phyloP scores from a whole-genome alignment of 2,888 invertebrate species.

The Pseudolycoriella hygida region DNA sequence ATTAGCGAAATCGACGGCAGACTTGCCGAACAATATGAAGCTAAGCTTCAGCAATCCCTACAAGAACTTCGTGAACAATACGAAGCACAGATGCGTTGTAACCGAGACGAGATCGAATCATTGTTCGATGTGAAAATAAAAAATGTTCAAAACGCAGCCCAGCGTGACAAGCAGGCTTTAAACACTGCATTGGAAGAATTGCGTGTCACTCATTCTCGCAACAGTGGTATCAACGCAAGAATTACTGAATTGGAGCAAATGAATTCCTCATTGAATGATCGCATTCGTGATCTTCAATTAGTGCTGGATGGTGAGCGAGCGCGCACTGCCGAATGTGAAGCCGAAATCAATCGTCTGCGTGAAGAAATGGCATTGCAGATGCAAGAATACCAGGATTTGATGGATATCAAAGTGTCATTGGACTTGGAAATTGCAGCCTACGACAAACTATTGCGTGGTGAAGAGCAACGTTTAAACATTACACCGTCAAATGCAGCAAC shows the following conservation, averaged over 20 bases:
- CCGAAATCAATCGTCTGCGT: slow-evolving; percentile 57
- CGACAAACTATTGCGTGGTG: slow-evolving; percentile 68
- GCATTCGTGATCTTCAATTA: slow-evolving; percentile 69
- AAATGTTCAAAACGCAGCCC: slow-evolving; percentile 56
- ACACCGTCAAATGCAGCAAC: slow-evolving; percentile 11
- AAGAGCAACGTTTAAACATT: slow-evolving; percentile 40
- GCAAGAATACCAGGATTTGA: slow-evolving; percentile 88
- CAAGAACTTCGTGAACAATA: slow-evolving; percentile 86
- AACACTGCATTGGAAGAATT: slow-evolving; percentile 64
- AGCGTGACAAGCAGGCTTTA: slow-evolving; percentile 53
- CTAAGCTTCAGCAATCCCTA: slow-evolving; percentile 75
- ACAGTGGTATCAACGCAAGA: slow-evolving; percentile 53
- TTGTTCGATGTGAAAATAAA: slow-evolving; percentile 42
- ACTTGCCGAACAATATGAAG: slow-evolving; percentile 82
- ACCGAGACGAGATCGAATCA: slow-evolving; percentile 78
- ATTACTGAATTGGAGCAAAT: slow-evolving; percentile 60
- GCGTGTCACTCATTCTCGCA: slow-evolving; percentile 52
- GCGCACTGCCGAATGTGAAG: slow-evolving; percentile 56
- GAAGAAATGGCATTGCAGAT: slow-evolving; percentile 78
- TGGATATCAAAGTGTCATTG: slow-evolving; percentile 89
- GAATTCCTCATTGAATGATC: slow-evolving; percentile 49
- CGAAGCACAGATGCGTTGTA: slow-evolving; percentile 72
- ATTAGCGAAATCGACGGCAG: slow-evolving; percentile 90
- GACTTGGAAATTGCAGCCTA: slow-evolving; percentile 86
- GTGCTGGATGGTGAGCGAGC: slow-evolving; percentile 63